phyloP scores from a whole-genome alignment of 2,888 invertebrate species.

The Anarsia innoxiella region DNA sequence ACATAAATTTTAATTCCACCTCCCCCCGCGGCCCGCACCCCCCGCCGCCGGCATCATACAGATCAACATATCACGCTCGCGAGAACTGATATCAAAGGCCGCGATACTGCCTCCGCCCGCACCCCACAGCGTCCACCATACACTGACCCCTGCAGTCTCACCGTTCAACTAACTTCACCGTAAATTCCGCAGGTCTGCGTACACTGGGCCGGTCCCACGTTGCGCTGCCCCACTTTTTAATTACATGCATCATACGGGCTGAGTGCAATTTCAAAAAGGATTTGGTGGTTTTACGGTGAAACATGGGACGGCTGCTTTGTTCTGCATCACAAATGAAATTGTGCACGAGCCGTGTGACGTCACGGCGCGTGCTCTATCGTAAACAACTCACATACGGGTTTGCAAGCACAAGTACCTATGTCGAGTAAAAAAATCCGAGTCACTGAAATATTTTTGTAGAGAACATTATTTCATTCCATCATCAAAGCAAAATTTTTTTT shows the following conservation, averaged over 20 bases:
- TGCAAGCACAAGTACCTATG: too few species aligned
- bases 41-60: slow-evolving; percentile 28
- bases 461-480: too few species aligned
- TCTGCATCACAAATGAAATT: slow-evolving; percentile 19
- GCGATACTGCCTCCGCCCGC: slow-evolving; percentile 36
- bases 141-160: neutral
- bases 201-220: slow-evolving; percentile 27
- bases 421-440: too few species aligned
- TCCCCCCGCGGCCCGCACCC: too few species aligned
- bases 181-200: slow-evolving; percentile 20
- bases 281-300: slow-evolving; percentile 42
- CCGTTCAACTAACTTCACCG: too few species aligned
- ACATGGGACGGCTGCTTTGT: slow-evolving; percentile 28
- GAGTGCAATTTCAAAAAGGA: slow-evolving; percentile 57
- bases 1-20: slow-evolving; percentile 26
- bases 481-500: too few species aligned
- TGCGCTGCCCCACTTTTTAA: slow-evolving; percentile 61
- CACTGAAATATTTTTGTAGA: too few species aligned
- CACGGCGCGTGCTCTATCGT: too few species aligned
- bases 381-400: too few species aligned
- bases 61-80: slow-evolving; percentile 40
- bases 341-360: neutral
- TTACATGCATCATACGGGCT: slow-evolving; percentile 58
- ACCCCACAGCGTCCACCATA: slow-evolving; percentile 15
- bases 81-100: slow-evolving; percentile 46